phyloP scores from a whole-genome alignment of 2,113 vertebrate genomes.

The Capricornis sumatraensis region DNA sequence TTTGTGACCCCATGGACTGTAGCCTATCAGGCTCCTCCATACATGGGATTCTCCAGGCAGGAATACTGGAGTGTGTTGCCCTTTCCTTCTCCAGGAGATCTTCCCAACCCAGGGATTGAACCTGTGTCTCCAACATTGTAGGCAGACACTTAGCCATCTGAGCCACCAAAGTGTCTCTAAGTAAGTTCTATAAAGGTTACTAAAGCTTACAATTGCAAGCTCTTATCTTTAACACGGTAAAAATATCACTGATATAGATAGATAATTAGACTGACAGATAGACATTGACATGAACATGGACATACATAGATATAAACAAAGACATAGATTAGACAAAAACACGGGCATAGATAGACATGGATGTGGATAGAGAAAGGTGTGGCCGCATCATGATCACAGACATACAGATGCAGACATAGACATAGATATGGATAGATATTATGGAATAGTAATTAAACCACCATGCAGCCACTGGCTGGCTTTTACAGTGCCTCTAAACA shows the following conservation, averaged over 20 bases:
- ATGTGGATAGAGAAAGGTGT: background rate
- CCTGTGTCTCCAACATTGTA: too few relatives aligned
- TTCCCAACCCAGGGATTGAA: too few relatives aligned
- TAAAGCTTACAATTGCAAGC: background rate
- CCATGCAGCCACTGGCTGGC: background rate
- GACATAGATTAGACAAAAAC: background rate
- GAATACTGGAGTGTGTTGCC: too few relatives aligned
- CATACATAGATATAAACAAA: background rate
- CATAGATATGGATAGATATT: background rate
- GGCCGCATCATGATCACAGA: background rate
- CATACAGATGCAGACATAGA: background rate
- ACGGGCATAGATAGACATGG: background rate
- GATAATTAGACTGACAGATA: background rate
- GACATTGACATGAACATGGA: background rate
- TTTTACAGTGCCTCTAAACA: background rate
- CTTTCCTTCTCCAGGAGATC: too few relatives aligned
- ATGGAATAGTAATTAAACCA: background rate
- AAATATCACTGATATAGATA: background rate
- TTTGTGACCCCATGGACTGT: too few relatives aligned
- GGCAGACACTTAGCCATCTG: too few relatives aligned
- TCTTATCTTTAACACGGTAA: background rate
- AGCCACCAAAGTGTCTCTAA: background rate
- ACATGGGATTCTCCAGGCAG: too few relatives aligned
- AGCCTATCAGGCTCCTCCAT: too few relatives aligned
- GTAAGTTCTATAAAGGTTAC: background rate